These are phyloP conservation scores for Amblyornis subalaris DNA, from an alignment of 2,113 vertebrate genomes.

Conservation along the genomic window DNA sequence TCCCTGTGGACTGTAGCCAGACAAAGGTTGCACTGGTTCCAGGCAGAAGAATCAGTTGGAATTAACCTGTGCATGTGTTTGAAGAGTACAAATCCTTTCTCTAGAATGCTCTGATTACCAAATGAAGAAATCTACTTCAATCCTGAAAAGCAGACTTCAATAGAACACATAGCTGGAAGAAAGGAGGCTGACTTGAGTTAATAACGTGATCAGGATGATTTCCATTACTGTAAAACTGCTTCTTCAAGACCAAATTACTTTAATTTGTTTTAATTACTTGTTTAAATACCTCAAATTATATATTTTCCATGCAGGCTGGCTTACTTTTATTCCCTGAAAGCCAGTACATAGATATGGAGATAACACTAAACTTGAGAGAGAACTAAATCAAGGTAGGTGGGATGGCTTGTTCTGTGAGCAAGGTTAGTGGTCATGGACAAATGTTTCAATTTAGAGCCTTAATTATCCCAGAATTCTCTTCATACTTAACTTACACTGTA, in stretches of 20 bases:
- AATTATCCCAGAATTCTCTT: background rate
- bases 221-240: background rate
- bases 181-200: background rate
- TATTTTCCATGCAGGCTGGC: background rate
- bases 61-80: background rate
- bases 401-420: background rate
- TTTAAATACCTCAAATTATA: background rate
- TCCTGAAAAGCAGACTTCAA: background rate
- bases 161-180: background rate
- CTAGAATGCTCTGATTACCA: background rate
- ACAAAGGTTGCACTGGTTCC: background rate
- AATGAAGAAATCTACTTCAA: background rate
- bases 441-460: background rate
- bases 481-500: background rate
- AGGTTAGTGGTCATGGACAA: background rate
- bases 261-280: slow-evolving; percentile 4
- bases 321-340: background rate
- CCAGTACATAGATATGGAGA: background rate
- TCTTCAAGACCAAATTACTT: background rate
- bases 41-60: background rate
- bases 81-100: background rate
- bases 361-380: background rate
- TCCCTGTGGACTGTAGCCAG: background rate
- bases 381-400: background rate
- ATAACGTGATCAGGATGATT: background rate